A percentile compares a stretch with the other conserved stretches of the same genome.
Conservation (phyloP, 2,888 invertebrate species). For the Sinopyrophorus schimmeli region DNA sequence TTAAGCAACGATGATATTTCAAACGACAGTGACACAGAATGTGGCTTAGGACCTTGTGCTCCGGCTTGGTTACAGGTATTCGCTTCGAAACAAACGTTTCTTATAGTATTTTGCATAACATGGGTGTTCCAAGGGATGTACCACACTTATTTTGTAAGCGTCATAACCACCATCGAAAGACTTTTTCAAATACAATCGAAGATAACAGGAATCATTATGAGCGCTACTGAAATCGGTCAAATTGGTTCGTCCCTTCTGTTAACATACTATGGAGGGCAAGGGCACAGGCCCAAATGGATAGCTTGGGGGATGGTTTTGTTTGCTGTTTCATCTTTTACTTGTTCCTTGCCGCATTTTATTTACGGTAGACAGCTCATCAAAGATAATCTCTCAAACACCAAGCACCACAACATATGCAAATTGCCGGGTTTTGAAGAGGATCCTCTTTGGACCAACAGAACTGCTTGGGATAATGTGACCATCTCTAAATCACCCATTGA, state of each 20-base stretch:
- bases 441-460: conserved; percentile 22
- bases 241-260: conserved; percentile 86
- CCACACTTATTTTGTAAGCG: conserved; percentile 91
- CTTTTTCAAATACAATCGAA: conserved; percentile 89
- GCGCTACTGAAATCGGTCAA: conserved; percentile 91
- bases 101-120: conserved; percentile 84
- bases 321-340: conserved; percentile 82
- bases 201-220: conserved; percentile 86
- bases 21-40: conserved; percentile 63
- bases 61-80: conserved; percentile 77
- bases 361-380: conserved; percentile 75
- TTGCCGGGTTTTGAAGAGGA: conserved; percentile 27
- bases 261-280: conserved; percentile 89
- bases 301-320: conserved; percentile 90
- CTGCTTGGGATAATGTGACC: conserved; percentile 13
- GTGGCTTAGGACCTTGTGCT: conserved; percentile 79
- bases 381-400: conserved; percentile 54
- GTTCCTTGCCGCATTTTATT: conserved; percentile 85
- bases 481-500: conserved; percentile 15
- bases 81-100: conserved; percentile 86
- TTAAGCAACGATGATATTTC: conserved; percentile 42
- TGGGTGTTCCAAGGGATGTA: conserved; percentile 91
- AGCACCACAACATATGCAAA: conserved; percentile 55
- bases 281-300: conserved; percentile 92
- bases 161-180: conserved; percentile 91